Conservation (phyloP, 1,140 invertebrate genomes). For the Metaphire vulgaris region DNA sequence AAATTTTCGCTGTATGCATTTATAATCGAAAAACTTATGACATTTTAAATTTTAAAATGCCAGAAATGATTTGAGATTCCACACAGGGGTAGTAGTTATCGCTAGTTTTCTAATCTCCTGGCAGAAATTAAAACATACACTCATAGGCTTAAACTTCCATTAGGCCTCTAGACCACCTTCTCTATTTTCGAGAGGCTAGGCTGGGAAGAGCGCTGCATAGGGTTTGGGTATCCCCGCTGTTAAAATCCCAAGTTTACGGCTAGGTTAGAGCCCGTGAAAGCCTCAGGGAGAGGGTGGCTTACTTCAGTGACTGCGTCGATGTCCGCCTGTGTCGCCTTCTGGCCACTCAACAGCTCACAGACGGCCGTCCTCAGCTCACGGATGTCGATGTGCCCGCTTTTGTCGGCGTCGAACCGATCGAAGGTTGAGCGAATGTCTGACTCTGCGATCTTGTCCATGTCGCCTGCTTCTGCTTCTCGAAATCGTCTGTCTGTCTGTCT, state of each 20-base stretch:
- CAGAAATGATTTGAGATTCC: too few species aligned
- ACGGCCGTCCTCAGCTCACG: not conserved
- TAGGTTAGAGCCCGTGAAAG: too few species aligned
- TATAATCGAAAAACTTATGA: too few species aligned
- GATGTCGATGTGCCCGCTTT: not conserved
- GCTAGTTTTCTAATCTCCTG: not conserved
- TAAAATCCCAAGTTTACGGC: too few species aligned
- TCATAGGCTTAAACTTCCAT: too few species aligned
- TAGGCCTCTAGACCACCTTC: too few species aligned
- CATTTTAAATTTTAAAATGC: too few species aligned
- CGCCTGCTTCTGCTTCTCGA: too few species aligned
- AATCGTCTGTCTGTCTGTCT: too few species aligned
- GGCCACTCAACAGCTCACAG: not conserved
- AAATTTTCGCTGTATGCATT: too few species aligned
- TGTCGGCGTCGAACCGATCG: not conserved
- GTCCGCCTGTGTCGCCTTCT: not conserved
- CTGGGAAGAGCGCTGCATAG: not conserved
- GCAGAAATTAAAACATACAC: not conserved
- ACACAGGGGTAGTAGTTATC: too few species aligned
- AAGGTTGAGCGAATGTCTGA: not conserved
- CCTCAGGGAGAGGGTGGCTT: not conserved
- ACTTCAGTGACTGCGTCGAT: not conserved
- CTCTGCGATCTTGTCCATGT: not conserved
- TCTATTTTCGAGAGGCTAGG: not conserved
- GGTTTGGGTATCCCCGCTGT: too few species aligned